These are phyloP conservation scores for Tipula helvola DNA, from an alignment of 2,888 invertebrate genomes.

Conservation along the genomic window DNA sequence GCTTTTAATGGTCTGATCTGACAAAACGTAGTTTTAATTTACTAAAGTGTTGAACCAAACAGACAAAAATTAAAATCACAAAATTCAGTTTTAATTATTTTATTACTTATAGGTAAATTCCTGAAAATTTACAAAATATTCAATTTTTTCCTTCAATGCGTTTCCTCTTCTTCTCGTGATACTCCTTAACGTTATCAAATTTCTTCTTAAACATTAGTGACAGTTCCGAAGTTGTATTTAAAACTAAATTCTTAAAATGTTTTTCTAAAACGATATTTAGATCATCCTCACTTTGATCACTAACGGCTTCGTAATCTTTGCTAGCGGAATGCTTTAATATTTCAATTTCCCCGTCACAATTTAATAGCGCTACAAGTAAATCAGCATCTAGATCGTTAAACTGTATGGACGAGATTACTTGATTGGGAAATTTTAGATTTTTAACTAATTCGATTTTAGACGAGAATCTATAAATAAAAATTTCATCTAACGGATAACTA, in stretches of 20 bases:
- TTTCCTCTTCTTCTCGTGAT: conserved; percentile 60
- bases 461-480: conserved; percentile 30
- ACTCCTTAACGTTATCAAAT: conserved; percentile 69
- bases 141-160: conserved; percentile 41
- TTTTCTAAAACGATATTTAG: conserved; percentile 25
- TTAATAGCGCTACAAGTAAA: neutral
- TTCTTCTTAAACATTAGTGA: conserved; percentile 61
- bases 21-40: neutral
- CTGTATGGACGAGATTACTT: neutral
- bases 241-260: conserved; percentile 20
- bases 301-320: conserved; percentile 10
- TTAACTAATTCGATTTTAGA: conserved; percentile 19
- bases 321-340: conserved; percentile 14
- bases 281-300: conserved; percentile 17
- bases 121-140: conserved; percentile 5
- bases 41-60: neutral
- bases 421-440: neutral
- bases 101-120: neutral
- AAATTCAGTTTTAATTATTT: neutral
- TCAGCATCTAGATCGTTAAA: neutral
- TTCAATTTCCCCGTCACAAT: neutral
- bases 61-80: neutral
- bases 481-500: conserved; percentile 36
- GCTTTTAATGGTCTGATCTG: neutral
- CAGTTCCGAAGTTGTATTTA: conserved; percentile 30